Evolutionary conservation across 2,888 invertebrate genomes (phyloP).

Genomic region (Drosophila vallismaia): DNA sequence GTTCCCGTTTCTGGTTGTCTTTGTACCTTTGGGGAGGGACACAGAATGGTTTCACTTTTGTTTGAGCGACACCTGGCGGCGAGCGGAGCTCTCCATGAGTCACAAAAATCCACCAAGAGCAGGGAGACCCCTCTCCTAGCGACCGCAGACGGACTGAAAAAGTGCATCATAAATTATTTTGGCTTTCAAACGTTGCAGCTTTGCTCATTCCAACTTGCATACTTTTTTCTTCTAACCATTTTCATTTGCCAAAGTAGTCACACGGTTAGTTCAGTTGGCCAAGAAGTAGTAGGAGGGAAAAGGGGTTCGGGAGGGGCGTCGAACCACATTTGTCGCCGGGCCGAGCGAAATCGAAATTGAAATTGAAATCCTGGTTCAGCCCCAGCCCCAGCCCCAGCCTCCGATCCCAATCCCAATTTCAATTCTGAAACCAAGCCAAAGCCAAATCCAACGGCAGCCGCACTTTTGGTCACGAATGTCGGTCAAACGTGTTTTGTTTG

Average conservation of each 20-base stretch:
- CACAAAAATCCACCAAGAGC: slow-evolving; percentile 28
- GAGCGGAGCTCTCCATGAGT: slow-evolving; percentile 51
- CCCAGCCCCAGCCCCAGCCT: slow-evolving; percentile 9
- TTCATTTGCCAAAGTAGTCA: slow-evolving; percentile 78
- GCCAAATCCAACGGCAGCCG: slow-evolving; percentile 40
- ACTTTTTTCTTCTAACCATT: slow-evolving; percentile 58
- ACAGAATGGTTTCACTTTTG: slow-evolving; percentile 66
- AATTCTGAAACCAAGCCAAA: slow-evolving; percentile 11
- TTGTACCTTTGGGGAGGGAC: slow-evolving; percentile 1
- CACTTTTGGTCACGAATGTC: slow-evolving; percentile 75
- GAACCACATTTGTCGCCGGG: slow-evolving; percentile 69
- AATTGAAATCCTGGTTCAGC: slow-evolving; percentile 69
- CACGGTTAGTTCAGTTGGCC: slow-evolving; percentile 64
- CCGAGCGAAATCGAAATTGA: slow-evolving; percentile 73
- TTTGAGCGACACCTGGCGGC: slow-evolving; percentile 70
- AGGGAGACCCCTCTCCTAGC: no score
- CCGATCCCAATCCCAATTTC: slow-evolving; percentile 34
- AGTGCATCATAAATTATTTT: slow-evolving; percentile 78
- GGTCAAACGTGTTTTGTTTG: slow-evolving; percentile 77
- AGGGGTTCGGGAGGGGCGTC: slow-evolving; percentile 15
- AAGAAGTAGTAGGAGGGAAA: neutral
- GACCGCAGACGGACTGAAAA: slow-evolving; percentile 56
- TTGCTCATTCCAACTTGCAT: slow-evolving; percentile 39
- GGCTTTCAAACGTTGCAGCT: slow-evolving; percentile 58
- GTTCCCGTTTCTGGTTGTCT: neutral